A percentile compares a stretch with the other conserved stretches of the same genome.
These are phyloP conservation scores for Ceyx melanurus DNA, from an alignment of 2,113 vertebrate genomes.

Conservation along the genomic window DNA sequence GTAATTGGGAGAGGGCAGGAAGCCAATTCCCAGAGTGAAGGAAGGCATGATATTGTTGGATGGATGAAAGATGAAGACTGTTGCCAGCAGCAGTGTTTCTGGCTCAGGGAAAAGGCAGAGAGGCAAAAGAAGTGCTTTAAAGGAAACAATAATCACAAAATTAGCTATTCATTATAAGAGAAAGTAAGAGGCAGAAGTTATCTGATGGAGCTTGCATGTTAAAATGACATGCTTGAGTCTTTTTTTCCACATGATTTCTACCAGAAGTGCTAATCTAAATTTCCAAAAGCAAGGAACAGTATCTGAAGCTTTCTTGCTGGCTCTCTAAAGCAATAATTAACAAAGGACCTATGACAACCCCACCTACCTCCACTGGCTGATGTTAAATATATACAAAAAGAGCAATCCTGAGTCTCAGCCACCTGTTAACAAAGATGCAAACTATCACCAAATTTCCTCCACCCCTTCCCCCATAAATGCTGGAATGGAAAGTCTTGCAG, in stretches of 20 bases:
- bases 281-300: not conserved
- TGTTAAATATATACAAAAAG: not conserved
- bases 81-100: not conserved
- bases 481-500: not conserved
- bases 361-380: not conserved
- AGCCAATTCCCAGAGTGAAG: conserved; percentile 23
- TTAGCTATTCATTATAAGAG: not conserved
- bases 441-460: not conserved
- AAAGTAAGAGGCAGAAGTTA: not conserved
- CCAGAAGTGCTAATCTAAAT: not conserved
- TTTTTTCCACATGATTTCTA: not conserved
- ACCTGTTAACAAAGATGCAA: not conserved
- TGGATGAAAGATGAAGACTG: conserved; percentile 2
- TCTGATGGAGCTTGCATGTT: not conserved
- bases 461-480: not conserved
- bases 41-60: conserved; percentile 2
- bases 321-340: not conserved
- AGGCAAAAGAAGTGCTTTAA: conserved; percentile 15
- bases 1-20: not conserved
- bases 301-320: not conserved
- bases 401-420: not conserved
- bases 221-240: not conserved
- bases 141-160: conserved; percentile 11
- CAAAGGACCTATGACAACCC: not conserved
- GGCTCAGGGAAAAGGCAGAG: not conserved